Percentiles rank a stretch among this genome's conserved stretches.
Conservation (phyloP, 2,888 invertebrate genomes). For the Zhengitettix transpicula region DNA sequence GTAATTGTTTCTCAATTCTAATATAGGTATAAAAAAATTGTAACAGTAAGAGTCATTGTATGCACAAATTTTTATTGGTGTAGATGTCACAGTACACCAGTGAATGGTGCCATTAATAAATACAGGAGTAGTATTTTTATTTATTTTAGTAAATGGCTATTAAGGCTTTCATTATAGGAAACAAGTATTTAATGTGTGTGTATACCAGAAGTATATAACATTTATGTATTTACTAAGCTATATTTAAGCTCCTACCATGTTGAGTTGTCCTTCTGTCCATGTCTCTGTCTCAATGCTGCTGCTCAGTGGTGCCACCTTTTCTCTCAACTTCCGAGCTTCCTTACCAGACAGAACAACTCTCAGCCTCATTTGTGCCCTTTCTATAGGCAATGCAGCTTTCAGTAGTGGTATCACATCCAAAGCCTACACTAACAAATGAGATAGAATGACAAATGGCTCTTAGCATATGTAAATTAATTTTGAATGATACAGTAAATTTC, state of each 20-base stretch:
- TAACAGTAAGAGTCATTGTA: too few species aligned
- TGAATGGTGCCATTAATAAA: too few species aligned
- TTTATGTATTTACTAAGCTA: too few species aligned
- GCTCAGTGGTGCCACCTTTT: conserved; percentile 60
- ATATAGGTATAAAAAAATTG: too few species aligned
- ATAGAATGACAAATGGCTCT: neutral
- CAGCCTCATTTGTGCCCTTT: conserved; percentile 90
- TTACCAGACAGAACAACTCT: conserved; percentile 63
- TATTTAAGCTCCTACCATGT: conserved; percentile 42
- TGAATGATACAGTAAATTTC: neutral
- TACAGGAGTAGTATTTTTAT: too few species aligned
- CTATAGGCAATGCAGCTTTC: conserved; percentile 71
- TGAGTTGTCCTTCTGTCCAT: conserved; percentile 65
- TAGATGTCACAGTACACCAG: too few species aligned
- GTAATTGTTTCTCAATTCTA: too few species aligned
- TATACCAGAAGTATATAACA: too few species aligned
- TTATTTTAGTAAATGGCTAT: too few species aligned
- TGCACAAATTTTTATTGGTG: too few species aligned
- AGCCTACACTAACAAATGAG: conserved; percentile 31
- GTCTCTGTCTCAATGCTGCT: conserved; percentile 70
- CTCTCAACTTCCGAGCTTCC: conserved; percentile 66
- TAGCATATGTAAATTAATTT: neutral
- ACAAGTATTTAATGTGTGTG: too few species aligned
- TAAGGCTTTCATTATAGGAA: too few species aligned
- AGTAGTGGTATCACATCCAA: conserved; percentile 81